Base-by-base conservation (phyloP, 2,888 invertebrate species). In the Chalcis sispes region DNA sequence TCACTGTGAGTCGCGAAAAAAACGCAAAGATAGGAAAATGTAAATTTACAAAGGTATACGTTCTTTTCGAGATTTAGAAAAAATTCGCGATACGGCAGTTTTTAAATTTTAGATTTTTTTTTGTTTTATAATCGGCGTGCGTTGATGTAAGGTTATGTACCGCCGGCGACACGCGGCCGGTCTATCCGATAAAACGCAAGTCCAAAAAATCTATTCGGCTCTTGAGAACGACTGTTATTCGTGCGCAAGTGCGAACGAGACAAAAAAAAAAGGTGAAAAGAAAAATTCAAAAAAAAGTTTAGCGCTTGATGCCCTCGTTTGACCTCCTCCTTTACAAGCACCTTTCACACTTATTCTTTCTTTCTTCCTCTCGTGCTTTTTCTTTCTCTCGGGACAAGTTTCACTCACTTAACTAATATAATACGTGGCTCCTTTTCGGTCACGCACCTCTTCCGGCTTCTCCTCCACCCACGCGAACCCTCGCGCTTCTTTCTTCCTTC, bases 371-470 rank as follows among this genome's bases (percentile, higher is more conserved):
- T n/a, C n/a, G n/a, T n/a, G n/a, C n/a, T n/a, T n/a, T n/a, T n/a
- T n/a, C n/a, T n/a, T n/a, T n/a, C n/a, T n/a, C n/a, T n/a, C n/a
- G n/a, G n/a, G n/a, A n/a, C n/a, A n/a, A n/a, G n/a, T n/a, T n/a
- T n/a, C n/a, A n/a, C 27, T 27, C 54, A 25, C 54, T 54, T 54
- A 10, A 20, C 8, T 48, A 48, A 18, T 48, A 48, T 5, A n/a
- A n/a, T 13, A 29, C 56, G 36, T 40, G 40, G 40, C 59, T 59
- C 27, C 42, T 54, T 42, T 52, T 13, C n/a, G 20, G 52, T 32
- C 65, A 65, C 67, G 46, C 58, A 42, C 46, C 42, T 20, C 36
- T 42, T 52, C 4, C n/a, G 20, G 52, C 20, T 52, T 52, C 67
- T 29, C 58, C 42, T 32, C 42, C 42, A 18, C 25, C 10, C 25